Evolutionary conservation across 2,113 vertebrate species (phyloP).

Genomic region (Formicarius rufipectus): DNA sequence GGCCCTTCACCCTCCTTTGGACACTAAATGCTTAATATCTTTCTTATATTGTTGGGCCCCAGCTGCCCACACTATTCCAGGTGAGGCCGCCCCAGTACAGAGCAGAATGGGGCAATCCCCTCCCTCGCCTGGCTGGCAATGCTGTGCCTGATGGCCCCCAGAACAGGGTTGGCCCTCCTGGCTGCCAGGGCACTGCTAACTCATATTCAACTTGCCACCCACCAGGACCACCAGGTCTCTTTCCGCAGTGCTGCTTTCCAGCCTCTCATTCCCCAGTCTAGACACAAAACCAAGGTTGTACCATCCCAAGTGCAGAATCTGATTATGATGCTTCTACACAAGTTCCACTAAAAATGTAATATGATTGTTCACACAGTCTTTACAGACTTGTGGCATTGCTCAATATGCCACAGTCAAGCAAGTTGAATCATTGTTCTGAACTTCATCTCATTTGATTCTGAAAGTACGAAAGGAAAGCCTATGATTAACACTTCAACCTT

Average conservation of each 20-base stretch:
- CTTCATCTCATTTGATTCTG: background rate
- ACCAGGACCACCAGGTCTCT: background rate
- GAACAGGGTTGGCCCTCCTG: accelerated
- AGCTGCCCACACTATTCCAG: background rate
- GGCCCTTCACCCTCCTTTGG: background rate
- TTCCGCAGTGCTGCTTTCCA: background rate
- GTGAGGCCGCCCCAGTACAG: accelerated
- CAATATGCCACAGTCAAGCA: background rate
- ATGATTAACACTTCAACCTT: background rate
- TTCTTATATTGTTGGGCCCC: accelerated
- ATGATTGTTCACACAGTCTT: background rate
- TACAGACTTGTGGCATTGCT: background rate
- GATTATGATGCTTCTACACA: background rate
- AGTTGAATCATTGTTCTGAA: background rate
- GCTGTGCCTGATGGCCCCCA: background rate
- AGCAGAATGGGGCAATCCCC: background rate
- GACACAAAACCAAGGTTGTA: background rate
- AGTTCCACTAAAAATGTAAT: background rate
- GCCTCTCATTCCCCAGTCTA: background rate
- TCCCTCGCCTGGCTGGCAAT: accelerated
- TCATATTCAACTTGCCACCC: accelerated
- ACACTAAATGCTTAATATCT: background rate
- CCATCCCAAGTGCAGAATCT: background rate
- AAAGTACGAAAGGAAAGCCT: background rate
- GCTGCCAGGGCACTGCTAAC: background rate